phyloP scores from a whole-genome alignment of 2,113 vertebrate genomes.

The Dipodomys stephensi region DNA sequence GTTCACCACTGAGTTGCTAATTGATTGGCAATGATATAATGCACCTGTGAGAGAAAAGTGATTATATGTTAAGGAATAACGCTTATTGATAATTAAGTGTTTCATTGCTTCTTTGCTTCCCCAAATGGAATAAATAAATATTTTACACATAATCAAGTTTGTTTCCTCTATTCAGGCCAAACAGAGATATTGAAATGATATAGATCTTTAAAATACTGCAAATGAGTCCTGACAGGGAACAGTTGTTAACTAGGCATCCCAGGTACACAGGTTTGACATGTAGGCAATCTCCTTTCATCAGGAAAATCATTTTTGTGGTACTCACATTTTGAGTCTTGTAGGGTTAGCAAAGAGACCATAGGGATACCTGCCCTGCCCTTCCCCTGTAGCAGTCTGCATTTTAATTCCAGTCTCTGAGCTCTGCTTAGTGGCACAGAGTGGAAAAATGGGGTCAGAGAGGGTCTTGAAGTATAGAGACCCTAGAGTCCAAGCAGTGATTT shows the following conservation, averaged over 20 bases:
- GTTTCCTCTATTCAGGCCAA: slow-evolving; percentile 27
- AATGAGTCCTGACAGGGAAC: slow-evolving; percentile 49
- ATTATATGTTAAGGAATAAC: slow-evolving; percentile 64
- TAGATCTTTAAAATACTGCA: slow-evolving; percentile 55
- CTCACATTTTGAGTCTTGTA: neutral
- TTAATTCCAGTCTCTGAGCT: slow-evolving; percentile 50
- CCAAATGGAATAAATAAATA: slow-evolving; percentile 48
- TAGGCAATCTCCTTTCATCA: slow-evolving; percentile 64
- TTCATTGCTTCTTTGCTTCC: slow-evolving; percentile 67
- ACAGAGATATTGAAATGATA: neutral
- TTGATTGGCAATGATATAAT: slow-evolving; percentile 53
- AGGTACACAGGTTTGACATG: slow-evolving; percentile 7
- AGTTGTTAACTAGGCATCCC: slow-evolving; percentile 46
- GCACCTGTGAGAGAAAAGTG: slow-evolving; percentile 59
- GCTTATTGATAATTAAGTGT: slow-evolving; percentile 76
- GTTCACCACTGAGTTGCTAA: neutral
- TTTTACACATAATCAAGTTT: slow-evolving; percentile 62
- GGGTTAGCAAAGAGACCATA: slow-evolving; percentile 27
- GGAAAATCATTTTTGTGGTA: slow-evolving; percentile 64
- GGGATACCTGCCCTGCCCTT: neutral
- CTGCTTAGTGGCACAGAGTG: neutral
- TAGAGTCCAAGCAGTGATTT: slow-evolving; percentile 34
- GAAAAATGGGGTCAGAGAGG: neutral
- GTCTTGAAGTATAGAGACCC: slow-evolving; percentile 52
- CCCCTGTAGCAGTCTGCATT: neutral